These are phyloP conservation scores for Ictalurus furcatus DNA, from an alignment of 2,113 vertebrate species.

Conservation along the genomic window DNA sequence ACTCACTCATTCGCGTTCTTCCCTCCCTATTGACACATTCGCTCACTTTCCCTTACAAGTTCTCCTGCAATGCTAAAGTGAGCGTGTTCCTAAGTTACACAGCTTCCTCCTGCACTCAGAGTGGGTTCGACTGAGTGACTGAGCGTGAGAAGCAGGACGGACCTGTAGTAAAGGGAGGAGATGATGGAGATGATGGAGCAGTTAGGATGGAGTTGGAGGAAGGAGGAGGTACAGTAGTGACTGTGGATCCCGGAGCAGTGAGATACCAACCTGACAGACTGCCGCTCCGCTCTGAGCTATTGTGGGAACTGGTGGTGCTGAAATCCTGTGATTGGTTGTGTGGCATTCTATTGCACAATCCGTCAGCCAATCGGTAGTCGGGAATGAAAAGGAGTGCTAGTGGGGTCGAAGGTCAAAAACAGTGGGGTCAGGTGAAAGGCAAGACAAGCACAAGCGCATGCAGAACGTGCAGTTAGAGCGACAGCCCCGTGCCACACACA, in stretches of 20 bases:
- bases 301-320: constrained; percentile 99
- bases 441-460: constrained; percentile 92
- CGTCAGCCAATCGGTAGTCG: constrained; percentile 99
- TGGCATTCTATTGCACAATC: constrained; percentile 99
- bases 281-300: constrained; percentile 99
- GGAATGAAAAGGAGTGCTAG: constrained; percentile 99
- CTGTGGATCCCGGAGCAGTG: constrained; percentile 67
- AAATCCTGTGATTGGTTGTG: constrained; percentile 99
- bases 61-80: background rate
- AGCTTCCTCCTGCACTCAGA: background rate
- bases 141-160: background rate
- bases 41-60: background rate
- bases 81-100: background rate
- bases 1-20: background rate
- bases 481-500: constrained; percentile 58
- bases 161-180: background rate
- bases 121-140: background rate
- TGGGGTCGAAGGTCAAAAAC: constrained; percentile 96
- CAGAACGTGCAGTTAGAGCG: constrained; percentile 91
- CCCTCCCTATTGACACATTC: background rate
- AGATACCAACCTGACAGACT: constrained; percentile 99
- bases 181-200: background rate
- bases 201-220: constrained; percentile 2
- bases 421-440: constrained; percentile 89
- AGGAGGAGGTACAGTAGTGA: constrained; percentile 14